Conservation (phyloP, 2,888 invertebrate species). For the Nymphalis c-album region DNA sequence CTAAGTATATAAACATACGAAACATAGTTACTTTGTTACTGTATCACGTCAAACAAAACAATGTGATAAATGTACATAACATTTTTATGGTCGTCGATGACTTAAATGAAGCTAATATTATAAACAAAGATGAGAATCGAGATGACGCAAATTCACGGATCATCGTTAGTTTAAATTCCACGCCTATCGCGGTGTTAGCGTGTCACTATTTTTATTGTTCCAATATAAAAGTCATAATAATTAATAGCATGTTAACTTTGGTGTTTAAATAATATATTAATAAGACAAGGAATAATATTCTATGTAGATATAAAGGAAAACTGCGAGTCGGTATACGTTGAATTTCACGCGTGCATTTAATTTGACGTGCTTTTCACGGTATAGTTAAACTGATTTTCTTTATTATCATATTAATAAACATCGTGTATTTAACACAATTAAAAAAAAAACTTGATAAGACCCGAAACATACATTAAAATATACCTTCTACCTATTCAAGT, state of each 20-base stretch:
- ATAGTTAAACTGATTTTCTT: no score
- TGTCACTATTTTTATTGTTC: not conserved
- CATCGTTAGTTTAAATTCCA: constrained; percentile 54
- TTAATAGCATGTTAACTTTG: not conserved
- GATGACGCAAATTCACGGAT: constrained; percentile 62
- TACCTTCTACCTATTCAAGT: no score
- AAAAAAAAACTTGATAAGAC: no score
- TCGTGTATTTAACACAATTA: no score
- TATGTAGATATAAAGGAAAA: no score
- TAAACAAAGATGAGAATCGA: constrained; percentile 54
- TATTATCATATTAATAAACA: no score
- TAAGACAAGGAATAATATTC: no score
- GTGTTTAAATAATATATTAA: not conserved
- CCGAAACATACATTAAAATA: no score
- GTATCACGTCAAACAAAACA: constrained; percentile 14
- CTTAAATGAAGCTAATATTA: constrained; percentile 43
- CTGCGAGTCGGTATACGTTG: no score
- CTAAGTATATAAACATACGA: no score
- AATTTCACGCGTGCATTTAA: no score
- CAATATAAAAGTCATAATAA: not conserved
- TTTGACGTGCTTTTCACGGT: no score
- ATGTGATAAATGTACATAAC: constrained; percentile 28
- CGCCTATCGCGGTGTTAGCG: constrained; percentile 28
- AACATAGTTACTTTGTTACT: not conserved
- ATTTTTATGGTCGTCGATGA: constrained; percentile 32